phyloP scores from a whole-genome alignment of 2,888 invertebrate species.

The Orthonychiurus folsomi region DNA sequence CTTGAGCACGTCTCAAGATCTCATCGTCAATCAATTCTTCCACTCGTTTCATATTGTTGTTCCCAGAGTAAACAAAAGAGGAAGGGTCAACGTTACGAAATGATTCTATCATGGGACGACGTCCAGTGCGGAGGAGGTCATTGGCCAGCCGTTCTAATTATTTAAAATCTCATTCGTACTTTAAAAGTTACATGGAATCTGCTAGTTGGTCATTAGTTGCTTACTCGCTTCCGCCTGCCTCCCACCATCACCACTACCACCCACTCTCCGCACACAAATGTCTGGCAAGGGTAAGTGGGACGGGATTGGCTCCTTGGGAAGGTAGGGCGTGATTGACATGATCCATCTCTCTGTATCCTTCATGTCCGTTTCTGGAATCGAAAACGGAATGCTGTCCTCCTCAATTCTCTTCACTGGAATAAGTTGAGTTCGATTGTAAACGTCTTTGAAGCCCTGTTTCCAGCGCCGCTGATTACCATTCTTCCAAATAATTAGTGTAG shows the following conservation, averaged over 20 bases:
- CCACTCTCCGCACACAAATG: background rate
- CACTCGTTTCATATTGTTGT: background rate
- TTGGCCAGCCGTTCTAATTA: background rate
- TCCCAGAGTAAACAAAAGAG: conserved; percentile 16
- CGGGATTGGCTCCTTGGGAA: background rate
- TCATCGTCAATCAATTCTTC: conserved; percentile 2
- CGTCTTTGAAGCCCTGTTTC: background rate
- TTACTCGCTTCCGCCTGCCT: no score
- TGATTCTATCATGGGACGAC: conserved; percentile 18
- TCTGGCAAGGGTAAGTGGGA: conserved; percentile 3
- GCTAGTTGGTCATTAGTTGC: no score
- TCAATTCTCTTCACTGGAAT: conserved; percentile 8
- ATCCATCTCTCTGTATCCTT: conserved; percentile 26
- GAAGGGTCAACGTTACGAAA: conserved; percentile 19
- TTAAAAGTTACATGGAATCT: no score
- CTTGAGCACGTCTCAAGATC: background rate
- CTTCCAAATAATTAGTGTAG: conserved; percentile 30
- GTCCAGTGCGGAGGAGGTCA: conserved; percentile 14
- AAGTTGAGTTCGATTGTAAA: no score
- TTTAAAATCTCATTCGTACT: background rate
- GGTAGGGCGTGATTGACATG: conserved; percentile 2
- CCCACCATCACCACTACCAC: no score
- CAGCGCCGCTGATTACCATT: conserved; percentile 14
- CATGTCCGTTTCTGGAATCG: conserved; percentile 30
- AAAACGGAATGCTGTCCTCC: conserved; percentile 9